Evolutionary conservation across 2,113 vertebrate genomes (phyloP).

Genomic region (Penelope pileata): DNA sequence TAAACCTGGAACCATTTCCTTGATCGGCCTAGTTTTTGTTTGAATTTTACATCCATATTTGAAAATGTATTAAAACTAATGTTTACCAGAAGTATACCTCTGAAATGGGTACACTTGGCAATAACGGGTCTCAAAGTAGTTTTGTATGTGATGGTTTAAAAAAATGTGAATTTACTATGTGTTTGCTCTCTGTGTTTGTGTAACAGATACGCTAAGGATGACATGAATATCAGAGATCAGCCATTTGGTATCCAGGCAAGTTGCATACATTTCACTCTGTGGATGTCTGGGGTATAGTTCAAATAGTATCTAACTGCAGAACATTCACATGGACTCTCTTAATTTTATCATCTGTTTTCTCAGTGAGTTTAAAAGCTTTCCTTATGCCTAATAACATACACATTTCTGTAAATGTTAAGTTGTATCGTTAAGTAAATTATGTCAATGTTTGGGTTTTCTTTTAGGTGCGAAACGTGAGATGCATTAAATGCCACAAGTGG

Average conservation of each 20-base stretch:
- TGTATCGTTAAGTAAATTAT: background rate
- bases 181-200: slow-evolving; percentile 21
- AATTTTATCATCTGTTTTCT: background rate
- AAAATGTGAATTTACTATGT: background rate
- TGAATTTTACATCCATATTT: background rate
- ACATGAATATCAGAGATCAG: slow-evolving; percentile 98
- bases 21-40: background rate
- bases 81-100: background rate
- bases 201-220: slow-evolving; percentile 96
- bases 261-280: slow-evolving; percentile 48
- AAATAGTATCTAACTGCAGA: slow-evolving; percentile 17
- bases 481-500: slow-evolving; percentile 99
- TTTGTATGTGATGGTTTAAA: background rate
- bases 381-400: background rate
- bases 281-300: slow-evolving; percentile 45
- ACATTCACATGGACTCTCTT: slow-evolving; percentile 2
- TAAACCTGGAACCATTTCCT: background rate
- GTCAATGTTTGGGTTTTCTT: background rate
- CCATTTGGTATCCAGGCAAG: slow-evolving; percentile 98
- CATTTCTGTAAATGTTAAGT: background rate
- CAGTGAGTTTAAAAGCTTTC: slow-evolving; percentile 16
- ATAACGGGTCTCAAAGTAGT: background rate
- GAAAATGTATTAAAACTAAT: background rate
- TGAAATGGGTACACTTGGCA: background rate
- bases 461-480: slow-evolving; percentile 97